Evolutionary conservation across 2,113 vertebrate species (phyloP).

Genomic region (Elanus axillaris): DNA sequence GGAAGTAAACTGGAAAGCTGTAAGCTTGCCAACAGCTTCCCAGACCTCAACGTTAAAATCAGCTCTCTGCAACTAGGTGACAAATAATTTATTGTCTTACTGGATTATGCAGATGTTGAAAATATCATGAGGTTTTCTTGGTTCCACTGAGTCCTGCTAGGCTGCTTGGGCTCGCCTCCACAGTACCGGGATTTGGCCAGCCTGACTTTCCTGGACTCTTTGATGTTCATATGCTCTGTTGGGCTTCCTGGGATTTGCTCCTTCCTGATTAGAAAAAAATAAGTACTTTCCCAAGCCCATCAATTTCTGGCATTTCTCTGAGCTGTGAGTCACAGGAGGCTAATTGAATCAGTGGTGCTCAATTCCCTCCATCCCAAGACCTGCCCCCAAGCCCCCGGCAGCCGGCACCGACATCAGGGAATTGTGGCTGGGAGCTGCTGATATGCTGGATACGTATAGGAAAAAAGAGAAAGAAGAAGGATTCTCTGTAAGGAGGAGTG

Average conservation of each 20-base stretch:
- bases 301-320: slow-evolving; percentile 21
- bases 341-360: slow-evolving; percentile 46
- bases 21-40: neutral
- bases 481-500: neutral
- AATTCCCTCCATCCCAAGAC: neutral
- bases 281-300: slow-evolving; percentile 39
- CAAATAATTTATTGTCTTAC: slow-evolving; percentile 9
- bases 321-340: slow-evolving; percentile 27
- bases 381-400: neutral
- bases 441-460: neutral
- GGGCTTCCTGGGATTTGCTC: slow-evolving; percentile 56
- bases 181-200: neutral
- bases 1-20: neutral
- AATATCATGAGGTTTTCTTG: neutral
- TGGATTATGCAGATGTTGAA: slow-evolving; percentile 38
- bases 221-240: slow-evolving; percentile 51
- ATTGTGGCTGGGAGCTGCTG: neutral
- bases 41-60: neutral
- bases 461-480: neutral
- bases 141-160: neutral
- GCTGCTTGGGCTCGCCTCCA: neutral
- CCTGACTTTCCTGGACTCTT: neutral
- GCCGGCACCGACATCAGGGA: neutral
- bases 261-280: slow-evolving; percentile 23
- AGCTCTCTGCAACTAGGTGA: neutral